Percentiles rank a stretch among this genome's conserved stretches.
phyloP scores from a whole-genome alignment of 2,888 invertebrate species.

The Acleris cristana region DNA sequence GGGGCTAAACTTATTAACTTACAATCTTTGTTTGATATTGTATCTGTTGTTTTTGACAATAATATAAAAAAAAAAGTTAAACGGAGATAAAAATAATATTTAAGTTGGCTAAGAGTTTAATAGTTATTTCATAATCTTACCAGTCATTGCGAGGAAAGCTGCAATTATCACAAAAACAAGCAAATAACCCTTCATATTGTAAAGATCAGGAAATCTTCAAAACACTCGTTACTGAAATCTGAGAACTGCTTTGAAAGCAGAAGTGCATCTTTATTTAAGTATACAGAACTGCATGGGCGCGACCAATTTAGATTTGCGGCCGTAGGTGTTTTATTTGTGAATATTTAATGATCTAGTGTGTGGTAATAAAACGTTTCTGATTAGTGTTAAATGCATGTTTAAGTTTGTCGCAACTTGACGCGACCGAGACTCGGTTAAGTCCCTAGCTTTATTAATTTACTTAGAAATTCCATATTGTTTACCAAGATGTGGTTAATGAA shows the following conservation, averaged over 20 bases:
- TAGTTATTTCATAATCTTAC: slow-evolving; percentile 1
- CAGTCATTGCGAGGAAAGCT: slow-evolving; percentile 5
- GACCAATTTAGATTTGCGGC: slow-evolving; percentile 4
- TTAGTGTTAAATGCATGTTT: neutral
- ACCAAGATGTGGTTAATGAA: too few relatives aligned
- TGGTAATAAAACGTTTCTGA: neutral
- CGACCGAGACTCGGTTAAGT: neutral
- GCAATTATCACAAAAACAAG: slow-evolving; percentile 4
- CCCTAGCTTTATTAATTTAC: neutral
- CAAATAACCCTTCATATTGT: slow-evolving; percentile 9
- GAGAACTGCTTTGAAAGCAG: neutral
- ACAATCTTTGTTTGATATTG: too few relatives aligned
- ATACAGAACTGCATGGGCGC: neutral
- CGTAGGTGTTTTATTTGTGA: neutral
- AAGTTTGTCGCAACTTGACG: neutral
- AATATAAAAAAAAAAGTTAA: too few relatives aligned
- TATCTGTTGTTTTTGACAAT: too few relatives aligned
- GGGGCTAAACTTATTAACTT: too few relatives aligned
- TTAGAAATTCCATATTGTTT: too few relatives aligned
- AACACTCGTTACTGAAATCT: neutral
- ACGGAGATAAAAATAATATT: too few relatives aligned
- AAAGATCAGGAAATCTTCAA: neutral
- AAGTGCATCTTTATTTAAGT: slow-evolving; percentile 10
- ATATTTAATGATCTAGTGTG: neutral
- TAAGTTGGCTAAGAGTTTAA: neutral